Conservation (phyloP, 2,797 vertebrate species). For the Distichodus sexfasciatus region DNA sequence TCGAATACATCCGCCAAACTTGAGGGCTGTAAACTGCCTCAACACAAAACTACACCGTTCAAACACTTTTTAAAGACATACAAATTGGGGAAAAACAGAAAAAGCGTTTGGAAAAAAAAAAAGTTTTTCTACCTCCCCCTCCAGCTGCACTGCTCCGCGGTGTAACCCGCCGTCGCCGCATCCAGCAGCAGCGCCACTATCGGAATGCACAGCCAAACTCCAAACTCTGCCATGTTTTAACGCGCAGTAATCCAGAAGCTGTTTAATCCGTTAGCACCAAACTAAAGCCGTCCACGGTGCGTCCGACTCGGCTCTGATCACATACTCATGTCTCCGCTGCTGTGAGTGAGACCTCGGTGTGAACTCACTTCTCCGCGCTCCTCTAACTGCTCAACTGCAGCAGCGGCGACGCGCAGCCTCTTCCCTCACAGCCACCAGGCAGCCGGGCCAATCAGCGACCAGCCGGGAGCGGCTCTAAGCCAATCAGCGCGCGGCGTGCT, state of each 20-base stretch:
- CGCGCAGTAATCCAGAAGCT: too few species aligned
- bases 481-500: too few species aligned
- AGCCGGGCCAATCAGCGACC: conserved; percentile 62
- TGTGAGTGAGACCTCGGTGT: neutral
- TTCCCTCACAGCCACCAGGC: conserved; percentile 53
- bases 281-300: too few species aligned
- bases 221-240: conserved; percentile 52
- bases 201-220: conserved; percentile 65
- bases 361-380: neutral
- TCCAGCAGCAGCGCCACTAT: conserved; percentile 53
- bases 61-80: too few species aligned
- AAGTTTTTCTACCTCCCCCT: conserved; percentile 77
- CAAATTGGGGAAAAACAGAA: too few species aligned
- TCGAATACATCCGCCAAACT: too few species aligned
- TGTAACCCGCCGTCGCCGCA: conserved; percentile 64
- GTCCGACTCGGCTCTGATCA: too few species aligned
- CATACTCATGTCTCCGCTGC: too few species aligned
- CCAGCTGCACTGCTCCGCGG: conserved; percentile 87
- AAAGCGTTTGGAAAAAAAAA: too few species aligned
- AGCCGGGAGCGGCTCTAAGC: conserved; percentile 71
- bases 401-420: neutral
- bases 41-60: too few species aligned
- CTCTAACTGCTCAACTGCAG: neutral
- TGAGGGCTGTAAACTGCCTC: too few species aligned
- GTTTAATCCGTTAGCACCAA: too few species aligned